Evolutionary conservation across 2,888 invertebrate species (phyloP), one percentile per base, ranked within the genome.

Genomic region (Pollenia angustigena): DNA sequence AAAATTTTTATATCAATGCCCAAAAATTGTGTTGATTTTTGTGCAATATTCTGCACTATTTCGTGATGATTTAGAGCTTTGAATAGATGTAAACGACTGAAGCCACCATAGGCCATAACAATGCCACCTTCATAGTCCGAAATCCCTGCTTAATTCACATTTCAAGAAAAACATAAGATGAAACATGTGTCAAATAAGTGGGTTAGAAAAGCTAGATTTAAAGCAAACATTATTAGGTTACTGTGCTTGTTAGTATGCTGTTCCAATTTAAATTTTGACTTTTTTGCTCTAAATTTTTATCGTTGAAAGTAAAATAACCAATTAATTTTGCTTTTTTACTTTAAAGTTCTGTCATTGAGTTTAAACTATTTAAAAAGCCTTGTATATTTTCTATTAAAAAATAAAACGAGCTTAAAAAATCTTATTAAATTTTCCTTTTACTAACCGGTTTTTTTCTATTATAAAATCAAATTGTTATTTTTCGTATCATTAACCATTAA

Each of bases 91-190:
- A 99, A 94, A 79, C 99, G 95, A 88, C 97, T 97, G 92, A 98
- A 98, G 9, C 98, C 98, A 71, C 98, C 98, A 88, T 97, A 96
- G 42, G 98, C 97, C 89, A 99, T 95, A 9, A 97, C 97, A 93
- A 99, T 97, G 50, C 98, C 99, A 88, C 98, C 97, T n/a, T 97
- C 96, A 91, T 97, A 96, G 94, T 99, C 98, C 90, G 96, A 95
- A 76, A 99, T 96, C 89, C 97, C 96, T 93, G 91, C 92, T 93
- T 93, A 91, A 93, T 91, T 90, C 89, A 90, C 89, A 84, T 84
- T 84, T 84, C 86, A 88, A 91, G 79, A 85, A 85, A 80, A 86
- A 83, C 83, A 81, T 81, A 88, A 88, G 80, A 85, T 85, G 83
- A 87, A 87, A 87, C 72, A 87, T 69, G 78, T 81, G 79, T 85